Evolutionary conservation across 2,888 invertebrate genomes (phyloP).

Genomic region (Caenorhabditis sp.): DNA sequence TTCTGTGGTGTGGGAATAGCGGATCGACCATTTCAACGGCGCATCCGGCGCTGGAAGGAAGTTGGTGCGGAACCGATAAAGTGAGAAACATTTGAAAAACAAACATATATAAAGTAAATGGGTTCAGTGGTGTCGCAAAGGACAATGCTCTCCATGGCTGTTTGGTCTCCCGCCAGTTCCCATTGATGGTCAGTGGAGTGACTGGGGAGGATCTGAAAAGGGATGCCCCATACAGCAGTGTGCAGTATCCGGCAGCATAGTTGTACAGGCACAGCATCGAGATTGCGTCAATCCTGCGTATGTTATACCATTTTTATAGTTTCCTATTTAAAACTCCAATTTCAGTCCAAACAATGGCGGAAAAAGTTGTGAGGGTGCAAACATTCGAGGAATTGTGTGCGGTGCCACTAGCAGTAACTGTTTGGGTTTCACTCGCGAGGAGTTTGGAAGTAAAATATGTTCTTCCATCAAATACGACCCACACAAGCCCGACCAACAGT

Average conservation of each 20-base stretch:
- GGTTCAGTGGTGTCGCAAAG: constrained; percentile 78
- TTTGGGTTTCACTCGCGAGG: constrained; percentile 68
- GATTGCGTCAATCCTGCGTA: constrained; percentile 78
- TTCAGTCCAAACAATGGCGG: constrained; percentile 79
- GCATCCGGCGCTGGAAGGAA: constrained; percentile 79
- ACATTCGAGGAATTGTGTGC: constrained; percentile 76
- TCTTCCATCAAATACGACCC: constrained; percentile 71
- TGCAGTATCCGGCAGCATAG: constrained; percentile 74
- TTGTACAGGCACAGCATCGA: constrained; percentile 73
- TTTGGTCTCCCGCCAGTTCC: constrained; percentile 55
- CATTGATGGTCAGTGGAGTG: constrained; percentile 77
- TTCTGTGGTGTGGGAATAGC: constrained; percentile 79
- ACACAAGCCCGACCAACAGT: constrained; percentile 74
- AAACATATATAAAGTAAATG: neutral
- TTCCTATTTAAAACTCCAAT: neutral
- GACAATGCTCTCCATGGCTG: constrained; percentile 73
- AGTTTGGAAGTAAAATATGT: constrained; percentile 74
- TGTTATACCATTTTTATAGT: constrained; percentile 23
- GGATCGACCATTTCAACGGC: constrained; percentile 79
- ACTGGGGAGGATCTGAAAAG: constrained; percentile 72
- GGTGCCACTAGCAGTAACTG: constrained; percentile 66
- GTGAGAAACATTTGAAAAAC: constrained; percentile 28
- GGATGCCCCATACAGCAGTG: constrained; percentile 77
- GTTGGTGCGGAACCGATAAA: constrained; percentile 77
- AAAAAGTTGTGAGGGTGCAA: constrained; percentile 70